Evolutionary conservation across 2,888 invertebrate species (phyloP).

Genomic region (Xestia xanthographa): DNA sequence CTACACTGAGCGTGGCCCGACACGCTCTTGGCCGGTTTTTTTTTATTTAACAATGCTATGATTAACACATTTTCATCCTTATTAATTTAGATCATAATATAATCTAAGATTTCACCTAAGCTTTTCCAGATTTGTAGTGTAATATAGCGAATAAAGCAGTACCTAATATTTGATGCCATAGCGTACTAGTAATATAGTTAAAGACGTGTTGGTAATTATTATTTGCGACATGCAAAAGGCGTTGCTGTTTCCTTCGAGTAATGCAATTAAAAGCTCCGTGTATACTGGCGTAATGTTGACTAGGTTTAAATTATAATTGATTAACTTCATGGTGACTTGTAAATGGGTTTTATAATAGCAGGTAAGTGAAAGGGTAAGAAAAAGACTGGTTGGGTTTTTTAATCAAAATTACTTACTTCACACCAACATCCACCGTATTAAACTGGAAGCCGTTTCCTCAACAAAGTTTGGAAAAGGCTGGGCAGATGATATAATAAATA

Average conservation of each 20-base stretch:
- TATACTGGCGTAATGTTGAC: constrained; percentile 14
- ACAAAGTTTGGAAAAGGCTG: neutral
- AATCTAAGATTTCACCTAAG: neutral
- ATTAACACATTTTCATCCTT: neutral
- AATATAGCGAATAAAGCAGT: neutral
- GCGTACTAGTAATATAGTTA: neutral
- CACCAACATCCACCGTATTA: too few species aligned
- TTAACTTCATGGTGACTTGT: neutral
- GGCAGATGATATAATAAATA: too few species aligned
- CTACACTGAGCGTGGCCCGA: too few species aligned
- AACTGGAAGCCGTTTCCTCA: neutral
- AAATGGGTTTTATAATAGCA: neutral
- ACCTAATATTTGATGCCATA: neutral
- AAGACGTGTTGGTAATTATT: constrained; percentile 57
- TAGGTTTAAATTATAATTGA: constrained; percentile 23
- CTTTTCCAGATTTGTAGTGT: too few species aligned
- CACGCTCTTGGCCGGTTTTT: too few species aligned
- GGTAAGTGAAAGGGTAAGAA: neutral
- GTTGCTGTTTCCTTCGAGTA: constrained; percentile 61
- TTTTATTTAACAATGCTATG: neutral
- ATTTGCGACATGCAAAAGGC: constrained; percentile 77
- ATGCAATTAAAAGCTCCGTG: constrained; percentile 28
- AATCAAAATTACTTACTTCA: neutral
- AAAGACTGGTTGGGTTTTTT: neutral
- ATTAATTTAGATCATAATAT: neutral